Base-by-base conservation (phyloP, 1,140 invertebrate species). In the Drosophila pandora region DNA sequence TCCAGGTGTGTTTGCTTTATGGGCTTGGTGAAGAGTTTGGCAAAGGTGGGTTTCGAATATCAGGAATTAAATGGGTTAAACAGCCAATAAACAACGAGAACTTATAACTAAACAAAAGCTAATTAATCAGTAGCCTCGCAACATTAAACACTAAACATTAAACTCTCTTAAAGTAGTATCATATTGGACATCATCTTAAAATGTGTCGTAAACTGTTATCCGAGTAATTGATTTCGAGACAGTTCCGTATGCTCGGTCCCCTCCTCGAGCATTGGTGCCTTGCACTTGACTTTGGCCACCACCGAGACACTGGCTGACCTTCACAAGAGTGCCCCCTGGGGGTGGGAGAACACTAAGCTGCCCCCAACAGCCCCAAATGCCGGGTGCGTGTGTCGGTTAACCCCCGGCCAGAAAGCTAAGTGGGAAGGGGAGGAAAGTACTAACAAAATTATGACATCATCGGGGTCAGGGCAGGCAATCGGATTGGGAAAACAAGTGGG, bases 361-460 rank as follows among this genome's bases (percentile, higher is more conserved):
- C 43, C 54, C 1, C 17, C 17, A 17, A 60, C 50, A 62, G 68
- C 54, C 78, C 55, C 64, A 49, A 76, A 62, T 54, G 59, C 52
- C 22, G 50, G 61, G 60, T 77, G 48, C 45, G 56, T 68, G 58
- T 45, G 49, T 37, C 41, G 13, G 71, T 41, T 34, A 58, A 62
- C 12, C 30, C 58, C 45, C 21, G 3, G 41, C 34, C 41, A n/a
- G 39, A 57, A 37, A 59, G 28, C 45, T 50, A 43, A 58, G 32
- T 17, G 49, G 60, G 32, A 50, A 13, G 43, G n/a, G 23, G 54
- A 34, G 70, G 70, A 49, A 54, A 73, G 72, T 39, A 53, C 67
- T 63, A 32, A 50, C 64, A 61, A 53, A 65, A 63, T 53, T 75
- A 69, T 70, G 61, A 89, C 79, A 88, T 70, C 83, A 88, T 88